phyloP scores from a whole-genome alignment of 2,797 vertebrate genomes.

The Hoplostethus mediterraneus region DNA sequence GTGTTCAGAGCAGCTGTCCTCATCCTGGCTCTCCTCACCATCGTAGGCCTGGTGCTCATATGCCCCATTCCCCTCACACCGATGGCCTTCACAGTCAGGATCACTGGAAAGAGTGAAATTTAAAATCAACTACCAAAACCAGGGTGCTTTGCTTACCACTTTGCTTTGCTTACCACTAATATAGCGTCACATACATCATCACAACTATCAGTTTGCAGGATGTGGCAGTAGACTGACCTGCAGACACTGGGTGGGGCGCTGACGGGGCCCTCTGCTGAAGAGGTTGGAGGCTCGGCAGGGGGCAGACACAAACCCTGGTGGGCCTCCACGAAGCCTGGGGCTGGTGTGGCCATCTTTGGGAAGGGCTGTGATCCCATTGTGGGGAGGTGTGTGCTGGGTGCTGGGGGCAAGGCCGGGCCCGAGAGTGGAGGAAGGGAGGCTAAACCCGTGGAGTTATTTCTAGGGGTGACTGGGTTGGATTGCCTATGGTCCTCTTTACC shows the following conservation, averaged over 20 bases:
- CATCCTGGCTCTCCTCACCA: conserved; percentile 95
- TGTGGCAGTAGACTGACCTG: conserved; percentile 85
- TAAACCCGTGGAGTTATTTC: conserved; percentile 90
- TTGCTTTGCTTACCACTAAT: neutral
- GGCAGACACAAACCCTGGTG: conserved; percentile 91
- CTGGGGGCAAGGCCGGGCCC: conserved; percentile 85
- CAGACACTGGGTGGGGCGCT: conserved; percentile 96
- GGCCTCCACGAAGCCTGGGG: conserved; percentile 90
- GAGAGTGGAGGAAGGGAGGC: conserved; percentile 89
- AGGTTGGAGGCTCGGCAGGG: conserved; percentile 85
- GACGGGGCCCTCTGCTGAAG: conserved; percentile 86
- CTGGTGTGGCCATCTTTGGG: conserved; percentile 89
- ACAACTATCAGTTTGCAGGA: neutral
- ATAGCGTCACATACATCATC: neutral
- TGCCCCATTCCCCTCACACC: conserved; percentile 91
- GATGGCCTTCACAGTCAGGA: conserved; percentile 97
- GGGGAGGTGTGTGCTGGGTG: conserved; percentile 89
- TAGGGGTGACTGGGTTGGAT: conserved; percentile 84
- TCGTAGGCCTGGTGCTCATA: conserved; percentile 95
- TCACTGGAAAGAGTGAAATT: conserved; percentile 82
- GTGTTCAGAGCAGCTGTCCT: conserved; percentile 98
- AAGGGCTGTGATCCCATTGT: conserved; percentile 89
- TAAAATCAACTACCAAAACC: neutral
- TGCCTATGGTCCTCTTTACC: conserved; percentile 95
- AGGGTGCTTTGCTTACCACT: no score